A percentile compares a stretch with the other conserved stretches of the same genome.
phyloP scores from a whole-genome alignment of 2,888 invertebrate genomes.

The Cosmia trapezina region DNA sequence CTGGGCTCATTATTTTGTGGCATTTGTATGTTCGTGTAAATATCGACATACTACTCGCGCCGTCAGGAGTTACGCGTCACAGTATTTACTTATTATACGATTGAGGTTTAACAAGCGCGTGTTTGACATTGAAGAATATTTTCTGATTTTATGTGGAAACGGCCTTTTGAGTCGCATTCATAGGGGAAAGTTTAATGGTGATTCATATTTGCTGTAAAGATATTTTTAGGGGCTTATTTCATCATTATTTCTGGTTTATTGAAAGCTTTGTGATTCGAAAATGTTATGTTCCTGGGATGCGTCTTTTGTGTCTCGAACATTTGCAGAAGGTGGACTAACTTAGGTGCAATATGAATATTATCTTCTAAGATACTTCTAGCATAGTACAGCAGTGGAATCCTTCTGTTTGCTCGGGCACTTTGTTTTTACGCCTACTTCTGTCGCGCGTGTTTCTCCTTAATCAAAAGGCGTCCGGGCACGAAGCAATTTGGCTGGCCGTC shows the following conservation, averaged over 20 bases:
- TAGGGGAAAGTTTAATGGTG: background rate
- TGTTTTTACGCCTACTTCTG: conserved; percentile 81
- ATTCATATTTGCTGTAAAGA: background rate
- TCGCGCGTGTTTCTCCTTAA: conserved; percentile 83
- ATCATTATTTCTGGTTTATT: background rate
- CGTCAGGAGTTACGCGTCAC: conserved; percentile 60
- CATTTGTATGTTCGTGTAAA: conserved; percentile 76
- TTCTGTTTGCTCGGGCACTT: conserved; percentile 73
- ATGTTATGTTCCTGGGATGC: too few relatives aligned
- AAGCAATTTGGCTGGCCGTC: conserved; percentile 88
- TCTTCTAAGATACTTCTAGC: conserved; percentile 8
- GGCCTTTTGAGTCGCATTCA: conserved; percentile 10
- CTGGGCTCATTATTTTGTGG: conserved; percentile 83
- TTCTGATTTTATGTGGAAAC: conserved; percentile 28
- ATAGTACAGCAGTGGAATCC: conserved; percentile 17
- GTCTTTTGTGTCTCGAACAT: too few relatives aligned
- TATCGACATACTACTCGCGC: conserved; percentile 70
- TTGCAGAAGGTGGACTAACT: too few relatives aligned
- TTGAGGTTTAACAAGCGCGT: conserved; percentile 68
- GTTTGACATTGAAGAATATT: conserved; percentile 56
- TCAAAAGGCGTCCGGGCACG: conserved; percentile 88
- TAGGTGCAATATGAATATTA: background rate
- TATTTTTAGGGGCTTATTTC: background rate
- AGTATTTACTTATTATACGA: conserved; percentile 72
- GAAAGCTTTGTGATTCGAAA: too few relatives aligned